Base-by-base conservation (phyloP, 2,888 invertebrate genomes). In the Lasioglossum morio region DNA sequence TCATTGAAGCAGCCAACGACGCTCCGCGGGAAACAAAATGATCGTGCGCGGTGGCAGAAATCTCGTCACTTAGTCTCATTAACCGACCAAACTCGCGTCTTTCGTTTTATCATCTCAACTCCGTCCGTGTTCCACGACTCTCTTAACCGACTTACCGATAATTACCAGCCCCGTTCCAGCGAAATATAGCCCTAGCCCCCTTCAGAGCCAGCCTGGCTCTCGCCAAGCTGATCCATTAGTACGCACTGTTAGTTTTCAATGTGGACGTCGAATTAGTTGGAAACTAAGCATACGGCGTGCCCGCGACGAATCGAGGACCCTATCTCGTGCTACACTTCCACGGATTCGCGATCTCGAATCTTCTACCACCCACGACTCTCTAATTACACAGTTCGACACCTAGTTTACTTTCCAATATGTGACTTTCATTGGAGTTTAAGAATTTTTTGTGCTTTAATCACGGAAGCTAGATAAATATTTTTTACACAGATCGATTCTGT, bases 241-340 rank as follows among this genome's bases (percentile, higher is more conserved):
- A 60, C 66, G 84, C 89, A 83, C 82, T 84, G 82, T 89, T 85
- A 87, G 88, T 81, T 87, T 80, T 85, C 82, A 81, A 90, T 87
- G 81, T 84, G 82, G 43, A 43, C 60, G 63, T n/a, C 14, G 72
- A 40, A 37, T 23, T 14, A 53, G 14, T 16, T 48, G 2, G 48
- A 40, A 37, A 34, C 10, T 34, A 63, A 69, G 16, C 40, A 57
- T 37, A 66, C 60, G 53, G 72, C 63, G 23, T 69, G n/a, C 70
- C 82, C 57, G 72, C 74, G 86, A 85, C 72, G 77, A 87, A 87
- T 86, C 79, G 60, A 12, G 40, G 66, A 30, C 30, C 16, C 34
- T 16, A 53, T 81, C 86, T 84, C 77, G 83, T 78, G 80, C 85
- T 84, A 79, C 69, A 60, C 34, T 81, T 84, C 74, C 72, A 19